A percentile compares a stretch with the other conserved stretches of the same genome.
These are phyloP conservation scores for Scartelaos histophorus DNA, from an alignment of 2,113 vertebrate genomes.

Conservation along the genomic window DNA sequence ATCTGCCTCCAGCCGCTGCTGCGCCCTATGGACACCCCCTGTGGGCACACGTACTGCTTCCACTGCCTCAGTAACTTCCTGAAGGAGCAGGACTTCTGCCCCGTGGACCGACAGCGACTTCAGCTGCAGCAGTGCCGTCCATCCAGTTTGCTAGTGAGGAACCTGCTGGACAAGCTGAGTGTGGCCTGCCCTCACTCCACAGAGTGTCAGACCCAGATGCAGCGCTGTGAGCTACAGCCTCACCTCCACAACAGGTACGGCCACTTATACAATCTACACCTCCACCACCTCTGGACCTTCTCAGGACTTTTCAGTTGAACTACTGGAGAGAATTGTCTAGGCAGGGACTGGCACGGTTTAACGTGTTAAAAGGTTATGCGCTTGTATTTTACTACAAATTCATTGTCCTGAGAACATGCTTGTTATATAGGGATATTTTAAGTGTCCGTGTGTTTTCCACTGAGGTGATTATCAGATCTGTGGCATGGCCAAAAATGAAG, in stretches of 20 bases:
- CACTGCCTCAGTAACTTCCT: conserved; percentile 89
- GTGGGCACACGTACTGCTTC: conserved; percentile 90
- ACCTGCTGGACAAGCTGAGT: conserved; percentile 86
- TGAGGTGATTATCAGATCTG: conserved; percentile 31
- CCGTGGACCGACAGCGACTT: conserved; percentile 86
- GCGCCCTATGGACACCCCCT: conserved; percentile 90
- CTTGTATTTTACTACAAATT: background rate
- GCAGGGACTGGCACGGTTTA: background rate
- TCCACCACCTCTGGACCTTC: background rate
- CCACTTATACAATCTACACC: background rate
- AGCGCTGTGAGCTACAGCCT: conserved; percentile 88
- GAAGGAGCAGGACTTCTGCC: conserved; percentile 89
- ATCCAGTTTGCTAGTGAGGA: conserved; percentile 88
- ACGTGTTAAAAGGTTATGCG: background rate
- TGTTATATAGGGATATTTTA: background rate
- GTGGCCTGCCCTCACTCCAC: conserved; percentile 83
- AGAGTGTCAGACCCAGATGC: conserved; percentile 85
- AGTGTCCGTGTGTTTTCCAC: conserved; percentile 36
- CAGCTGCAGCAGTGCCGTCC: conserved; percentile 85
- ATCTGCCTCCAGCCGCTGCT: conserved; percentile 91
- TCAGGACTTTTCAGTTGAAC: background rate
- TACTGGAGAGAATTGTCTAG: background rate
- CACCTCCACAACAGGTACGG: conserved; percentile 90
- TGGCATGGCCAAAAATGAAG: conserved; percentile 45
- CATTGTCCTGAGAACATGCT: background rate